These are phyloP conservation scores for Anoplopoma fimbria DNA, from an alignment of 2,113 vertebrate species.

Conservation along the genomic window DNA sequence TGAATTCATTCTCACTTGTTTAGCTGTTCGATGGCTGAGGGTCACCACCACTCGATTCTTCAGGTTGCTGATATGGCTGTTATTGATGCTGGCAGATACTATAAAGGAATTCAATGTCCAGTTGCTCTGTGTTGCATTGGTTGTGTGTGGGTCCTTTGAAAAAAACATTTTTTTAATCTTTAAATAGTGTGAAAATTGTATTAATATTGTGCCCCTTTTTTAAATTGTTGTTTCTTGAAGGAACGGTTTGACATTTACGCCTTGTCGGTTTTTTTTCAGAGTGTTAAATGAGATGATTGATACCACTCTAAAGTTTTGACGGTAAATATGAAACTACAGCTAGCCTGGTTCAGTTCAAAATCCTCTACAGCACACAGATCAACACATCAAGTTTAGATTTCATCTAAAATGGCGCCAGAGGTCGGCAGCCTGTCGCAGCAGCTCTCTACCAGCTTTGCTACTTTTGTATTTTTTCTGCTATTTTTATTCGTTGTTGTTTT, in stretches of 20 bases:
- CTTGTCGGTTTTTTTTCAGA: not conserved
- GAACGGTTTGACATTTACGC: not conserved
- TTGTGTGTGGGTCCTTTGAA: conserved; percentile 74
- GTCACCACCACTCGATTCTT: conserved; percentile 83
- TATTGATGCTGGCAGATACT: conserved; percentile 89
- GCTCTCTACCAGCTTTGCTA: too few relatives aligned
- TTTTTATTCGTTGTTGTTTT: too few relatives aligned
- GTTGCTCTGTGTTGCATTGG: conserved; percentile 7
- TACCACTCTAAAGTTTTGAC: not conserved
- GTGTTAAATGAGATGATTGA: not conserved
- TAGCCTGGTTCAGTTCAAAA: not conserved
- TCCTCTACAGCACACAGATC: not conserved
- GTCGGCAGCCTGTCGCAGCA: too few relatives aligned
- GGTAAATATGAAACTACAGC: not conserved
- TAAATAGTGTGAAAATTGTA: not conserved
- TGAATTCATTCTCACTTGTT: conserved; percentile 70
- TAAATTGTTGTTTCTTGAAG: not conserved
- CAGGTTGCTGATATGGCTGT: conserved; percentile 82
- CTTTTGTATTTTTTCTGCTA: too few relatives aligned
- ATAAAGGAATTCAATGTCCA: conserved; percentile 84
- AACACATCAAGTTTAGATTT: too few relatives aligned
- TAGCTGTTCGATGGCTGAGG: conserved; percentile 80
- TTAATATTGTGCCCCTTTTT: not conserved
- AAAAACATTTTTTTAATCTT: not conserved
- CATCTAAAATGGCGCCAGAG: too few relatives aligned